Evolutionary conservation across 2,113 vertebrate species (phyloP).

Genomic region (Odocoileus hemionus): DNA sequence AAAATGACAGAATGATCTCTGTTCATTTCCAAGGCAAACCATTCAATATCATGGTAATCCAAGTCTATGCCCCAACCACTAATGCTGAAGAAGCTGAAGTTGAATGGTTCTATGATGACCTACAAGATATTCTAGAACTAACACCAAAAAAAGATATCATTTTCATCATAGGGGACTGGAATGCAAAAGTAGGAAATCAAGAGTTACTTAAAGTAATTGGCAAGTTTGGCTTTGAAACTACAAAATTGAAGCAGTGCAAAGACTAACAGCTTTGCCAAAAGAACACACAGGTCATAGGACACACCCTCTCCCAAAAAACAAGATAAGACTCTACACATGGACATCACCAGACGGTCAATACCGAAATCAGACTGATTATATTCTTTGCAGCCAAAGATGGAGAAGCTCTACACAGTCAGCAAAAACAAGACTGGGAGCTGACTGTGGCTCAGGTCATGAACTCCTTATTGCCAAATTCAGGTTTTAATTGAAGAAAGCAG

Average conservation of each 20-base stretch:
- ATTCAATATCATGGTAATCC: background rate
- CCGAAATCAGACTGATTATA: background rate
- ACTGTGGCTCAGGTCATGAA: background rate
- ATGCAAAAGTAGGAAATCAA: background rate
- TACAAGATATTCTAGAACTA: background rate
- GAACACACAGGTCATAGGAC: background rate
- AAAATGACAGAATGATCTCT: background rate
- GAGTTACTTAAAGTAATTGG: background rate
- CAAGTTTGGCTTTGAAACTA: background rate
- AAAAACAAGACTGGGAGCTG: background rate
- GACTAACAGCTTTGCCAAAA: background rate
- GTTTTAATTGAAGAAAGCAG: background rate
- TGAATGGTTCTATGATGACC: background rate
- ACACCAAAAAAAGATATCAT: background rate
- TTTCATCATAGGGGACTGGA: background rate
- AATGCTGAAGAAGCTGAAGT: background rate
- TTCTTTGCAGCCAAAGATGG: background rate
- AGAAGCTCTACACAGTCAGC: background rate
- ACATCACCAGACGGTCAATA: background rate
- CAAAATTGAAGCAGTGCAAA: background rate
- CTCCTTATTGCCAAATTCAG: background rate
- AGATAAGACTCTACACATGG: background rate
- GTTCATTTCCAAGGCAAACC: background rate
- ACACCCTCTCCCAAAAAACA: background rate
- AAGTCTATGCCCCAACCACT: background rate